Percentiles rank a stretch among this genome's conserved stretches.
Conservation (phyloP, 2,113 vertebrate species). For the Vulpes lagopus region DNA sequence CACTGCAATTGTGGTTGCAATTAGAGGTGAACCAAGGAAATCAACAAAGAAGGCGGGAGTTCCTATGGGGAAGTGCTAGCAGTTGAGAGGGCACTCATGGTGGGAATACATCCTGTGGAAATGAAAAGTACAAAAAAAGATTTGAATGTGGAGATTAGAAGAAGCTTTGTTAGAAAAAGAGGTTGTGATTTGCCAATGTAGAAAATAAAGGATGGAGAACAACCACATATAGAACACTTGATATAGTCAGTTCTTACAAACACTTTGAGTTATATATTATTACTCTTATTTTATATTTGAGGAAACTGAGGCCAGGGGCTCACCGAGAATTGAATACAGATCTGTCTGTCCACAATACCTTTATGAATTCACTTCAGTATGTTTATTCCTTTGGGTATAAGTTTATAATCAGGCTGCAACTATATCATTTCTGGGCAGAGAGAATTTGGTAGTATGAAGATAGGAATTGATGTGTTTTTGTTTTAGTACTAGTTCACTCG, state of each 20-base stretch:
- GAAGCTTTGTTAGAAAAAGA: neutral
- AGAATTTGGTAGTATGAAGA: neutral
- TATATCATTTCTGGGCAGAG: neutral
- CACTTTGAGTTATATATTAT: neutral
- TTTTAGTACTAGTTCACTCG: neutral
- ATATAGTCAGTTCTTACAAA: neutral
- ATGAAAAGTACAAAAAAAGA: neutral
- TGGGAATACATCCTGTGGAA: neutral
- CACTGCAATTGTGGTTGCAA: neutral
- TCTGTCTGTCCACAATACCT: neutral
- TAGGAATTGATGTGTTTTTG: neutral
- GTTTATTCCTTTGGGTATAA: neutral
- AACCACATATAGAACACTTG: neutral
- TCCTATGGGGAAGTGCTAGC: neutral
- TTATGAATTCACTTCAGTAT: neutral
- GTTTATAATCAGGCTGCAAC: neutral
- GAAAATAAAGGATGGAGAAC: neutral
- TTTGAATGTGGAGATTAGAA: neutral
- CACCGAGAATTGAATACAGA: neutral
- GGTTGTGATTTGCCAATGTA: neutral
- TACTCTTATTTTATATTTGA: neutral
- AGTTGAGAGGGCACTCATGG: neutral
- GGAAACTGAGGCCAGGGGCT: neutral
- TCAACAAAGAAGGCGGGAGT: neutral
- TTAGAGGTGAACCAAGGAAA: neutral